Base-by-base conservation (phyloP, 2,888 invertebrate species). In the Epirrita christyi region DNA sequence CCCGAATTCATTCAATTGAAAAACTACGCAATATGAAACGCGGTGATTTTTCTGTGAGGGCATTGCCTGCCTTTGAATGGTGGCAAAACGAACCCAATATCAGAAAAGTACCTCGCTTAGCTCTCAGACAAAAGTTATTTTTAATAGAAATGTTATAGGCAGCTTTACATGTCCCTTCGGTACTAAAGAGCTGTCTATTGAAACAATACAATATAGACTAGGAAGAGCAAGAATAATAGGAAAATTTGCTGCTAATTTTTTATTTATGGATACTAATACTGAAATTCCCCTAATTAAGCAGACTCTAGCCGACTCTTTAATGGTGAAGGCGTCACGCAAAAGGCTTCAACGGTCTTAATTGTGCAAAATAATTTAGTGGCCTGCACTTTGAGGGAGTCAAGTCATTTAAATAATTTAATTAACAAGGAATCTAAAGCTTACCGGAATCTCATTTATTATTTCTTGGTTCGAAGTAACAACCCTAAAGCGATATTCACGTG, bases 381-480 rank as follows among this genome's bases (percentile, higher is more conserved):
- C 70, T 81, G 76, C 81, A 83, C 78, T 83, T 81, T 80, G 72
- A 78, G 73, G 63, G 75, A 74, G 74, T 81, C 70, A 77, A 79
- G 73, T 77, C 73, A 78, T 80, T 83, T 80, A 76, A 81, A 80
- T 84, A 81, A 84, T 83, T 84, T 75, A 82, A 83, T 81, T 82
- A 81, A 80, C 80, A 83, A 81, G 80, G 78, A 78, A 78, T 76
- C 71, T 65, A 54, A 71, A 72, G 75, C 73, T 32, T 32, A 32
- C 64, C 58, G 61, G 65, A 64, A 67, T 2, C 9, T 7, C 2
- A 32, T 32, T 32, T 32, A 32, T 32, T 9, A 7, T 7, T 32
- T 32, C 9, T 8, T 32, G 8, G 32, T 32, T 32, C 0, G 6
- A 32, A 32, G 8, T 32, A 32, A 9, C 9, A 32, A 6, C 32